These are phyloP conservation scores for Macroramphosus scolopax DNA, from an alignment of 2,797 vertebrate genomes.

Conservation along the genomic window DNA sequence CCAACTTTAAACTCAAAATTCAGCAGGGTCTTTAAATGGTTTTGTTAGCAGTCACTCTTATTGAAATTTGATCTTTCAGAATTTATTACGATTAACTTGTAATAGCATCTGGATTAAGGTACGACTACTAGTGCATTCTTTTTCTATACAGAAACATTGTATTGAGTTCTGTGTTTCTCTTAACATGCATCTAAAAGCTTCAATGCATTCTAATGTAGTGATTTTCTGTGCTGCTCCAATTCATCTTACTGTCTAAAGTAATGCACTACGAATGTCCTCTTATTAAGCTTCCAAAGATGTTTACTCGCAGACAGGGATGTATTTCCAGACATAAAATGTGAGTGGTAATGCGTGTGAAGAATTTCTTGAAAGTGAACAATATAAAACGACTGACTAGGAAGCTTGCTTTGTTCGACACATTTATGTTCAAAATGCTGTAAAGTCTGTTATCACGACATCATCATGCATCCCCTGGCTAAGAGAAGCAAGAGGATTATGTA, in stretches of 20 bases:
- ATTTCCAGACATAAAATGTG: constrained; percentile 13
- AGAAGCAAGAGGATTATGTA: constrained; percentile 48
- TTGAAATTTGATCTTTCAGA: constrained; percentile 25
- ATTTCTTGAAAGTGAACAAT: constrained; percentile 33
- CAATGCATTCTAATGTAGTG: constrained; percentile 34
- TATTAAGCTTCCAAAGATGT: constrained; percentile 24
- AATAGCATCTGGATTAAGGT: constrained; percentile 17
- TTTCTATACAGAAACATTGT: constrained; percentile 32
- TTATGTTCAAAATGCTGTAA: constrained; percentile 39
- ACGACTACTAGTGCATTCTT: constrained; percentile 16
- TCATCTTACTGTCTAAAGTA: constrained; percentile 45
- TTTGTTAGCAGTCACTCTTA: too few relatives aligned
- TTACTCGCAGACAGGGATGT: constrained; percentile 30
- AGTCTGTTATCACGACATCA: constrained; percentile 46
- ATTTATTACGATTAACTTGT: constrained; percentile 15
- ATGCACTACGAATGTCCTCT: constrained; percentile 14
- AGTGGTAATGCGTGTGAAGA: constrained; percentile 27
- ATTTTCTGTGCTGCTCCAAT: constrained; percentile 33
- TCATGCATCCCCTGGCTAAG: constrained; percentile 51
- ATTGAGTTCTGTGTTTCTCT: constrained; percentile 20
- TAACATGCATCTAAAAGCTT: constrained; percentile 25
- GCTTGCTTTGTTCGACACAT: constrained; percentile 39
- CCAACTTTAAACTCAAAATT: too few relatives aligned
- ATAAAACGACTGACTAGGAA: constrained; percentile 49
- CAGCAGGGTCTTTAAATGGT: constrained; percentile 20